phyloP scores from a whole-genome alignment of 2,113 vertebrate genomes.

The Chaetodon auriga region DNA sequence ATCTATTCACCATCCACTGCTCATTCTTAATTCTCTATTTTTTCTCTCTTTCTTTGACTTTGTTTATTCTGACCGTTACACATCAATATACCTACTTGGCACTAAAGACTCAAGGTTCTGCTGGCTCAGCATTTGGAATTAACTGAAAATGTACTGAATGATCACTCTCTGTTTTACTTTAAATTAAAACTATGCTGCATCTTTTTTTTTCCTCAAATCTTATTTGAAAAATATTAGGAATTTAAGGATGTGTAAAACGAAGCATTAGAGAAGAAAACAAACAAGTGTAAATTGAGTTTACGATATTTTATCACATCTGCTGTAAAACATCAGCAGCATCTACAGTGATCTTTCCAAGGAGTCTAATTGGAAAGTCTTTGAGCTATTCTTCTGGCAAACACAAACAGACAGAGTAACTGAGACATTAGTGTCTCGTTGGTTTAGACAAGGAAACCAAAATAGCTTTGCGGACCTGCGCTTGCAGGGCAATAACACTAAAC shows the following conservation, averaged over 20 bases:
- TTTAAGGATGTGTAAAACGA: background rate
- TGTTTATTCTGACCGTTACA: background rate
- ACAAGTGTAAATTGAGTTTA: background rate
- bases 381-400: background rate
- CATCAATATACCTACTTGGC: background rate
- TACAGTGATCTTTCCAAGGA: background rate
- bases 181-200: background rate
- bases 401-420: constrained; percentile 22
- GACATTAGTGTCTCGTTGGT: constrained; percentile 1
- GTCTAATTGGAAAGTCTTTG: background rate
- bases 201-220: background rate
- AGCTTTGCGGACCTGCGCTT: constrained; percentile 1
- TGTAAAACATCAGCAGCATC: constrained; percentile 2
- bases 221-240: background rate
- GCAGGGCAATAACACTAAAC: constrained; percentile 15
- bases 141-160: background rate
- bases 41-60: too few species aligned
- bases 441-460: constrained; percentile 35
- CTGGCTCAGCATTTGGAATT: background rate
- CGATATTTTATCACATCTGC: constrained; percentile 1
- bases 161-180: background rate
- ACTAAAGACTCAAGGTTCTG: background rate
- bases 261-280: background rate
- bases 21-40: too few species aligned
- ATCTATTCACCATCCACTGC: background rate